Evolutionary conservation across 2,797 vertebrate genomes (phyloP).

Genomic region (Phoebastria nigripes): DNA sequence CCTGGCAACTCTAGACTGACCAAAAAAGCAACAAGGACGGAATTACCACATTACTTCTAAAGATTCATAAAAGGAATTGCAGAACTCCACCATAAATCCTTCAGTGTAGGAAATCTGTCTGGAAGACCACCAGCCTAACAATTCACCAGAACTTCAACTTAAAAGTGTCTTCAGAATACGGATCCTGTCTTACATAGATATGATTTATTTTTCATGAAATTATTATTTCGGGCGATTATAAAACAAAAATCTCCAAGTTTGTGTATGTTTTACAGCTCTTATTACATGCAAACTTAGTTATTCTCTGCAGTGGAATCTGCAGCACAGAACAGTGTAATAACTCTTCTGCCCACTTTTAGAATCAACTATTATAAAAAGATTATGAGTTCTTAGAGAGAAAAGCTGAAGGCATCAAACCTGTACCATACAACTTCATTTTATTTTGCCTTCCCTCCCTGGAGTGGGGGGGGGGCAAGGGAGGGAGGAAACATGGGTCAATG

Average conservation of each 20-base stretch:
- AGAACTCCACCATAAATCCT: background rate
- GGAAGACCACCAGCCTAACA: background rate
- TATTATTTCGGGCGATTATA: background rate
- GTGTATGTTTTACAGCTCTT: background rate
- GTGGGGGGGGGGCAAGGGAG: rapidly evolving
- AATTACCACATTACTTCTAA: background rate
- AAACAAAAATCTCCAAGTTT: background rate
- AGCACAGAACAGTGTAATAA: background rate
- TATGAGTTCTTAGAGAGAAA: background rate
- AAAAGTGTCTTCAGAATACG: background rate
- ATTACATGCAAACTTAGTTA: background rate
- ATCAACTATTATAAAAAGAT: background rate
- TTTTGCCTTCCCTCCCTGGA: background rate
- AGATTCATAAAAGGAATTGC: background rate
- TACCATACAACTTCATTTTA: background rate
- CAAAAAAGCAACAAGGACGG: background rate
- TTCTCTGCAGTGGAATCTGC: background rate
- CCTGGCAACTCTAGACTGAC: background rate
- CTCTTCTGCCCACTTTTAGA: background rate
- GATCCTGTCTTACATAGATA: background rate
- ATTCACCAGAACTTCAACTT: background rate
- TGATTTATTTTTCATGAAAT: background rate
- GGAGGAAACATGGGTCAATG: background rate
- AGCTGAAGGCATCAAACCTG: background rate
- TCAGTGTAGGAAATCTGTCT: rapidly evolving